Percentiles rank a stretch among this genome's conserved stretches.
phyloP scores from a whole-genome alignment of 2,888 invertebrate species.

The Frankliniella fusca region DNA sequence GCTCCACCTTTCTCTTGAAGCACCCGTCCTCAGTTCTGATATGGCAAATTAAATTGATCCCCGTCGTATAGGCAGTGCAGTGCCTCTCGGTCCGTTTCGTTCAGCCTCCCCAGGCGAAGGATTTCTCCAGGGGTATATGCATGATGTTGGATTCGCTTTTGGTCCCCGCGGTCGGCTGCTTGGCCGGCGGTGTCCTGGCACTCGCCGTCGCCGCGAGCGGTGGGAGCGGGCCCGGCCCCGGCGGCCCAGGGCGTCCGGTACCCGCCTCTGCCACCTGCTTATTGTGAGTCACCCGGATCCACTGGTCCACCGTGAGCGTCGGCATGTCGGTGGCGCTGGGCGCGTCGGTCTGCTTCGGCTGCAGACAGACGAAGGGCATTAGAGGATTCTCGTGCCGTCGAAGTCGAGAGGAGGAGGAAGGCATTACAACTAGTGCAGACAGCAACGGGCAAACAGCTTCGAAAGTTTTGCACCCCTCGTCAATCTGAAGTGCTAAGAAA shows the following conservation, averaged over 20 bases:
- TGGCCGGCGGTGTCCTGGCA: neutral
- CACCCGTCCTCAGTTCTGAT: no score
- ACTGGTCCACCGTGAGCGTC: conserved; percentile 13
- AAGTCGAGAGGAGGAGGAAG: no score
- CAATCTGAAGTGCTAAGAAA: no score
- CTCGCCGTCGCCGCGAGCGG: neutral
- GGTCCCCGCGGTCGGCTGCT: neutral
- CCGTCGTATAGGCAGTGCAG: neutral
- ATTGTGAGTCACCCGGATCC: conserved; percentile 9
- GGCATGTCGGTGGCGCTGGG: neutral
- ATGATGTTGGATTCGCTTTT: neutral
- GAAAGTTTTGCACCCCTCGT: no score
- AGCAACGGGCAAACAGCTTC: no score
- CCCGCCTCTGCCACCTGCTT: neutral
- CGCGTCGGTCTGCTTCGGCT: neutral
- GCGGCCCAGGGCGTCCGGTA: conserved; percentile 8
- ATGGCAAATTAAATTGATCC: no score
- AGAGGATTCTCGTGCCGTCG: no score
- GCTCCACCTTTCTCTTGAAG: no score
- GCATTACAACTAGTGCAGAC: no score
- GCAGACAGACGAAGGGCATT: neutral
- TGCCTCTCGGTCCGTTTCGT: neutral
- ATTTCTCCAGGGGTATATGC: neutral
- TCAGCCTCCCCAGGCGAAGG: conserved; percentile 1
- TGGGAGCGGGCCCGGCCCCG: neutral